Percentiles rank a stretch among this genome's conserved stretches.
These are phyloP conservation scores for Meandrusa payeni DNA, from an alignment of 2,888 invertebrate species.

Conservation along the genomic window DNA sequence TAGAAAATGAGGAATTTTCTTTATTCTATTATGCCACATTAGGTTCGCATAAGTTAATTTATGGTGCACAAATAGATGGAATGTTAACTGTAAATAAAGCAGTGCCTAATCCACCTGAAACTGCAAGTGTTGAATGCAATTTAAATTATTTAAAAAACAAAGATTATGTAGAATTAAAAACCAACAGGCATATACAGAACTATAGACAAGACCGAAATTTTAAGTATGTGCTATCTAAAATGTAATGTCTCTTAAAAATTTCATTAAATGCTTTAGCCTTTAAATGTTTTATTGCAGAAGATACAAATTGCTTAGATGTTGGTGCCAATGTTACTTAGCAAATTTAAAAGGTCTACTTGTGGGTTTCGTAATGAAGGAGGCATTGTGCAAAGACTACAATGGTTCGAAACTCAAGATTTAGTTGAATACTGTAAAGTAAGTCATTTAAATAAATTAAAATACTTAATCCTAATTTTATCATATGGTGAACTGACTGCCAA, in stretches of 20 bases:
- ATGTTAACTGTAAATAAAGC: constrained; percentile 30
- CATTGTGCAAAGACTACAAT: constrained; percentile 36
- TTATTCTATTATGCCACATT: constrained; percentile 35
- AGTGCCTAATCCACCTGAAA: constrained; percentile 26
- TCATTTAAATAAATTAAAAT: too few relatives aligned
- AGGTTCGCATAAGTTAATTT: constrained; percentile 37
- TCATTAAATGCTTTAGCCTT: too few relatives aligned
- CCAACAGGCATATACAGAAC: constrained; percentile 37
- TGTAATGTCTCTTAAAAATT: too few relatives aligned
- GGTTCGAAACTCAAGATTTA: constrained; percentile 37
- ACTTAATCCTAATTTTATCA: too few relatives aligned
- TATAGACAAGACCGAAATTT: constrained; percentile 37
- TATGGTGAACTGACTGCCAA: too few relatives aligned
- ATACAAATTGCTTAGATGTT: constrained; percentile 39
- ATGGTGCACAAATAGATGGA: constrained; percentile 48
- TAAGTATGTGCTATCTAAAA: too few relatives aligned
- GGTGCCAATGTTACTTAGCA: constrained; percentile 43
- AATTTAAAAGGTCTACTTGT: constrained; percentile 39
- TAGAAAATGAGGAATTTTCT: constrained; percentile 48
- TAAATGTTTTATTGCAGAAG: constrained; percentile 32
- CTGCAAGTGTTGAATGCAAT: constrained; percentile 31
- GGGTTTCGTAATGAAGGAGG: constrained; percentile 40
- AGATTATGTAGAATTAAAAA: constrained; percentile 40
- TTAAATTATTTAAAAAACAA: constrained; percentile 37
- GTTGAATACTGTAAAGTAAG: constrained; percentile 35